Base-by-base conservation (phyloP, 1,140 invertebrate genomes). In the Latrodectus geometricus region DNA sequence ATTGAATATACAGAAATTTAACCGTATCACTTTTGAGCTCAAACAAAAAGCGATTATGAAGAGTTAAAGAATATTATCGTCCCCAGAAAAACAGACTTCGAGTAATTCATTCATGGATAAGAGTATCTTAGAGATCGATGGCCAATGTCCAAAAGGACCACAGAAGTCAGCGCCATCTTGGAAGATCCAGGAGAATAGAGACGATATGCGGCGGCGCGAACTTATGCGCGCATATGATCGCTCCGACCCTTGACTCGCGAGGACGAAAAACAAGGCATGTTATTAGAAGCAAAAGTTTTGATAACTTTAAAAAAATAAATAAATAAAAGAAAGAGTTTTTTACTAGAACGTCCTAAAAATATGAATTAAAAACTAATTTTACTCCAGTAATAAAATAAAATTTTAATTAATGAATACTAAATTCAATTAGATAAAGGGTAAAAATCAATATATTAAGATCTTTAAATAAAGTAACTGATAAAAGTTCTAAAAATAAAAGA, bases 101-200 rank as follows among this genome's bases (percentile, higher is more conserved):
- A 61, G 17, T 11, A 61, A 61, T 61, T 61, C 54, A 61, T 61
- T 61, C 54, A 61, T 61, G 54, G 54, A 17, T 61, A 61, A 14
- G 54, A 17, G 54, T n/a, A 21, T 17, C 15, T 17, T 17, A 69
- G 20, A 21, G 48, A 74, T 74, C 72, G 72, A 74, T 74, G 72
- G 72, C 11, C 49, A 12, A 14, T 14, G 48, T 61, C 54, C 54
- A 17, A 61, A 61, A 61, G 17, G 35, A 52, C 35, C 15, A 74
- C 49, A 52, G 49, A 48, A 74, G 76, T 78, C 76, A 81, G 79
- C 79, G 79, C 79, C 79, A 81, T 81, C 79, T 81, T 81, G 79
- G 79, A 81, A 70, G 79, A 70, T 68, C 66, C 54, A 48, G 77
- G 77, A 79, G 49, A 50, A 76, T 21, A 61, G 52, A 23, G 61